Evolutionary conservation across 2,797 vertebrate genomes (phyloP), one percentile per base, ranked within the genome.

Genomic region (Peromyscus melanophrys): DNA sequence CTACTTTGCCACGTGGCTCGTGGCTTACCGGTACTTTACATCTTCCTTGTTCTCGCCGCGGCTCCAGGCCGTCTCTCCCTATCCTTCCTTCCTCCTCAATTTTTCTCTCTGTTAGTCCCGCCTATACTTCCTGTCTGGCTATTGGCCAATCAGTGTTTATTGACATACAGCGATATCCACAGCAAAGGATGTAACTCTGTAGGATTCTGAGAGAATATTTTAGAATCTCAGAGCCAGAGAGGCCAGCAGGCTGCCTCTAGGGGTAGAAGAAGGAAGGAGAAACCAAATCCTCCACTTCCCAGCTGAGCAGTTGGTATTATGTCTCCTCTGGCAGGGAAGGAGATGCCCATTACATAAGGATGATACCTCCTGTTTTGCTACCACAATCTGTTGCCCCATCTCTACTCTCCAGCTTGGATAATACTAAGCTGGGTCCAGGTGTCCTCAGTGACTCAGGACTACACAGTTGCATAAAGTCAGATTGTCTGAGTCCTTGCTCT

Each of bases 381-480:
- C 29, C n/a, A 29, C 4, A 12, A 49, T 19, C 23, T 12, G 13
- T 49, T 8, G 11, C 0, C 3, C 2, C 27, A 25, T 12, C 4
- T 37, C 13, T 43, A 59, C 11, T 43, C 0, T 34, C 14, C 52
- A 82, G 1, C 12, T 55, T 82, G 3, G 23, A 82, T 3, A 69
- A 0, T 49, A 17, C 14, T n/a, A 0, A 67, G 2, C 40, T 25
- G 2, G 5, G 31, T 13, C 0, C 7, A 6, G 6, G 6, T 34
- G 13, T 3, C 6, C 4, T 49, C 2, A 5, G 16, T 12, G 34
- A 40, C 21, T 31, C 25, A 23, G 1, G 6, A 14, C 16, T 55
- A 3, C 46, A 34, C 5, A 25, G 8, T 46, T 57, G 11, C 2
- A 10, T 12, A 69, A 71, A 92, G 6, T 9, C 4, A 25, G 7